phyloP scores from a whole-genome alignment of 37 sponge, comb jelly and placozoan genomes.

The Amphimedon queenslandica region DNA sequence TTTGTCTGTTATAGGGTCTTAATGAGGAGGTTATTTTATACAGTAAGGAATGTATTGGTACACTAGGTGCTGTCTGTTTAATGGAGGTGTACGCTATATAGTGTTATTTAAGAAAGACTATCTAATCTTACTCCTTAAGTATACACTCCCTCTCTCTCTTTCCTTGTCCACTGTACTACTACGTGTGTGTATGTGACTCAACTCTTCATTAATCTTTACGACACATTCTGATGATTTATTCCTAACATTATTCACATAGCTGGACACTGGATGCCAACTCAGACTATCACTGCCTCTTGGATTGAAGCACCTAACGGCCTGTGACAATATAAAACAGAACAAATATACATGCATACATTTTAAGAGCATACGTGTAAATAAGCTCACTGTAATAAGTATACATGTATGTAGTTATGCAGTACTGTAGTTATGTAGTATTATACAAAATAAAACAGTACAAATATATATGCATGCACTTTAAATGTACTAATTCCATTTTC shows the following conservation, averaged over 20 bases:
- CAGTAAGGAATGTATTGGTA: too few species aligned
- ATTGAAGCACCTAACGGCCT: conserved; percentile 41
- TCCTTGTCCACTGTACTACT: not conserved
- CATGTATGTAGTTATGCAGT: too few species aligned
- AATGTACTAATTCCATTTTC: too few species aligned
- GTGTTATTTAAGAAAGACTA: too few species aligned
- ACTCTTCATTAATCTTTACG: conserved; percentile 26
- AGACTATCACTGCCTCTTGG: conserved; percentile 29
- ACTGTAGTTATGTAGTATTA: not conserved
- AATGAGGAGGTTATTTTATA: too few species aligned
- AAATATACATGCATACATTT: not conserved
- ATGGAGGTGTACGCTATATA: too few species aligned
- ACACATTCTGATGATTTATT: conserved; percentile 78
- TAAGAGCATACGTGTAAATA: not conserved
- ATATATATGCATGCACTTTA: not conserved
- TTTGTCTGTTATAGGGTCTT: too few species aligned
- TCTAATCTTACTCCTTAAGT: too few species aligned
- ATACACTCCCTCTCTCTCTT: not conserved
- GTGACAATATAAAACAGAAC: not conserved
- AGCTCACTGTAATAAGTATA: not conserved
- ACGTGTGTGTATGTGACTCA: not conserved
- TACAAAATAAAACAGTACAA: not conserved
- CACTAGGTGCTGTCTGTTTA: too few species aligned
- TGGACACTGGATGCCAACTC: conserved; percentile 80
- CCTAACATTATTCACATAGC: conserved; percentile 64